Evolutionary conservation across 2,113 vertebrate genomes (phyloP), one percentile per base, ranked within the genome.

Genomic region (Pao palembangensis): DNA sequence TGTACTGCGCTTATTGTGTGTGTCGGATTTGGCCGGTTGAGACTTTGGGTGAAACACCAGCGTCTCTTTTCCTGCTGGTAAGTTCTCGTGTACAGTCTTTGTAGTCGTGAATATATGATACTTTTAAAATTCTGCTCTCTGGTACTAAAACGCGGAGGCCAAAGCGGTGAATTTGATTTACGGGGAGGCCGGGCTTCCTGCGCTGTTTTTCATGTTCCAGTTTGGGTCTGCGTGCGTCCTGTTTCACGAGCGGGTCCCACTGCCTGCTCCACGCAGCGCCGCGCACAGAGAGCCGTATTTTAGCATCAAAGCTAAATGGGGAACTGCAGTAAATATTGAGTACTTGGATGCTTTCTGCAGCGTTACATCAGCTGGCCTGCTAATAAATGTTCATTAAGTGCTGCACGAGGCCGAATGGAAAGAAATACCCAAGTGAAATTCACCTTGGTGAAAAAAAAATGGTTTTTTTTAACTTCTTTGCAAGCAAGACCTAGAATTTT

Each of bases 331-430:
- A 85, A 90, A 90, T 90, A 75, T 76, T 57, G 23, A 71, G 64
- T 57, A 10, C 85, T 87, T 84, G 76, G 83, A 86, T 46, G 50
- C 73, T 82, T 73, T 84, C 79, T 87, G 44, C 78, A 79, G 84
- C 73, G 76, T 91, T 89, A 89, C 86, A 83, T 89, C 86, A 89
- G 82, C 82, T 83, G 64, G 61, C 41, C 79, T 72, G 69, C 76
- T 78, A 81, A 78, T 90, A 85, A 89, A 78, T 72, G 78, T 83
- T 75, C 76, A 80, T 85, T 86, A 78, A 75, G 61, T 50, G 2
- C 70, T 43, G 66, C 67, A 51, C 61, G 75, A 48, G 53, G 59
- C 13, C 55, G 53, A 60, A 73, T 64, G 82, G 76, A 83, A 83
- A 75, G 71, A 89, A 84, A 85, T 57, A 49, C 55, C 64, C 69